Percentiles rank a stretch among this genome's conserved stretches.
phyloP scores from a whole-genome alignment of 2,113 vertebrate genomes.

The Oryzias celebensis region DNA sequence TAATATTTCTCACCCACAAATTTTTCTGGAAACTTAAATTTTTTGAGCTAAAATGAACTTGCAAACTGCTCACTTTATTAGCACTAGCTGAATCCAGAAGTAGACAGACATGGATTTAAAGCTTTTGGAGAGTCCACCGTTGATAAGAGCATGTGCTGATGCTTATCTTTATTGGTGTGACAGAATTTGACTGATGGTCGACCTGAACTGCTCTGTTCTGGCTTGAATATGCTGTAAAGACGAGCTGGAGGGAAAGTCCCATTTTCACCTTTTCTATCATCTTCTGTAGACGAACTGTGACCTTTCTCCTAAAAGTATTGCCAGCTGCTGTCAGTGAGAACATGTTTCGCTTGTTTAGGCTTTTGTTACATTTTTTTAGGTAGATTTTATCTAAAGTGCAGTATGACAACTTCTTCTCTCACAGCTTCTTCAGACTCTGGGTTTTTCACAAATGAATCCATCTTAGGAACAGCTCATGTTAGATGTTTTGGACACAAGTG shows the following conservation, averaged over 20 bases:
- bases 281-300: constrained; percentile 13
- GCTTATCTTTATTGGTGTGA: constrained; percentile 41
- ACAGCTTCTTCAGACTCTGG: not conserved
- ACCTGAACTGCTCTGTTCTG: constrained; percentile 36
- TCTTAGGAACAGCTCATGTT: too few species aligned
- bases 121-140: constrained; percentile 22
- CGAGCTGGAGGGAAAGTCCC: constrained; percentile 7
- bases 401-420: constrained; percentile 5
- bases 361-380: constrained; percentile 36
- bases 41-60: too few species aligned
- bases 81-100: not conserved
- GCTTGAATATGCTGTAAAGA: constrained; percentile 24
- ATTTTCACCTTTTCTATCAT: constrained; percentile 6
- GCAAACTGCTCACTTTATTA: too few species aligned
- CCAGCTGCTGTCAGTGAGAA: constrained; percentile 20
- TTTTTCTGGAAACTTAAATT: too few species aligned
- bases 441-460: too few species aligned
- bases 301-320: constrained; percentile 12
- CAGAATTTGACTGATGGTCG: constrained; percentile 40
- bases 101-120: constrained; percentile 1
- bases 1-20: too few species aligned
- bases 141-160: constrained; percentile 38
- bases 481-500: too few species aligned
- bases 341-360: constrained; percentile 20
- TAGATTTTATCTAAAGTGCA: constrained; percentile 41